Evolutionary conservation across 2,113 vertebrate genomes (phyloP).

Genomic region (Hemiscyllium ocellatum): DNA sequence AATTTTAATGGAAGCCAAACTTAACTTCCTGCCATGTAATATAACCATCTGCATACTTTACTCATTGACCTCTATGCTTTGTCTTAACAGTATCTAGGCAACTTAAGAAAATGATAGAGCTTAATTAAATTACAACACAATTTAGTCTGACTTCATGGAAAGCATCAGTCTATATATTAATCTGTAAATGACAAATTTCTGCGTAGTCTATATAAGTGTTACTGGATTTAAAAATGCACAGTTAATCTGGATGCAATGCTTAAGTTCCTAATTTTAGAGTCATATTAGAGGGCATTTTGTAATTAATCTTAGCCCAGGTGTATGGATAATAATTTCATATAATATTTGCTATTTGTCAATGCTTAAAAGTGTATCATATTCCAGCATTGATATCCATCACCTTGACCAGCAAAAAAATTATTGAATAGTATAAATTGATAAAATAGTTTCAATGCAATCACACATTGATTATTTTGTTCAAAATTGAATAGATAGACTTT

Average conservation of each 20-base stretch:
- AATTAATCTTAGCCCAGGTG: neutral
- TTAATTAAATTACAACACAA: neutral
- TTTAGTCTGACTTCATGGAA: neutral
- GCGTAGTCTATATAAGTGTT: neutral
- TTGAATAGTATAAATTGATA: neutral
- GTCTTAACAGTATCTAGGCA: neutral
- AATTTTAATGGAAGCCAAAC: neutral
- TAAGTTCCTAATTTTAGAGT: neutral
- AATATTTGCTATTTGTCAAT: neutral
- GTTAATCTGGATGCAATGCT: neutral
- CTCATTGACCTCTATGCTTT: neutral
- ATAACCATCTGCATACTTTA: neutral
- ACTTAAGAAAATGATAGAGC: neutral
- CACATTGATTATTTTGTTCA: neutral
- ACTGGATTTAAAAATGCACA: neutral
- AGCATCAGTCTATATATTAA: neutral
- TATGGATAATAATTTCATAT: neutral
- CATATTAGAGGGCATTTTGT: neutral
- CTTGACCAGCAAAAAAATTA: neutral
- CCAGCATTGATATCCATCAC: neutral
- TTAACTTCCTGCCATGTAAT: neutral
- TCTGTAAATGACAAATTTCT: neutral
- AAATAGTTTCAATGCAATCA: neutral
- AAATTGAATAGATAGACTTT: neutral
- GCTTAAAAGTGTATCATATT: neutral